These are phyloP conservation scores for Penaeus japonicus DNA, from an alignment of 1,140 invertebrate species.

Conservation along the genomic window DNA sequence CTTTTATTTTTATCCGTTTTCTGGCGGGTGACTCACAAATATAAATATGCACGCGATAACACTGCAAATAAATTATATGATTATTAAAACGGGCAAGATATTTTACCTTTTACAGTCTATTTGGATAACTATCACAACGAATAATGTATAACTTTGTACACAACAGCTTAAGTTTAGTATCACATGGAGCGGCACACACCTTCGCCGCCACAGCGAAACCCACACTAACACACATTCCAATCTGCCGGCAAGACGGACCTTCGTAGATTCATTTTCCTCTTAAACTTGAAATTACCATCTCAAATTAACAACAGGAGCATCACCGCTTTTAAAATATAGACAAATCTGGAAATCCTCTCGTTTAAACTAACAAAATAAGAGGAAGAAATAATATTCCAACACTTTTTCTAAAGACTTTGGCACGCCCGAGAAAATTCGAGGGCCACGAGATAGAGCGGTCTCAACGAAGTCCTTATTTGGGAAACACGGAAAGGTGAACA, in stretches of 20 bases:
- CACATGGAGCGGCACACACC: slow-evolving; percentile 36
- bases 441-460: neutral
- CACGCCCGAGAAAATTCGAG: neutral
- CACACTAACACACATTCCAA: slow-evolving; percentile 50
- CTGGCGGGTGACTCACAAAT: slow-evolving; percentile 30
- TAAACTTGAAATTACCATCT: too few species aligned
- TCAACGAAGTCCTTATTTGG: slow-evolving; percentile 42
- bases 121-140: slow-evolving; percentile 35
- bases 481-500: slow-evolving; percentile 40
- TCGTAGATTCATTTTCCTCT: too few species aligned
- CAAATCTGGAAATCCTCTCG: too few species aligned
- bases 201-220: slow-evolving; percentile 37
- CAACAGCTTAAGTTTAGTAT: slow-evolving; percentile 52
- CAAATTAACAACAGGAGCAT: too few species aligned
- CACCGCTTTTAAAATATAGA: too few species aligned
- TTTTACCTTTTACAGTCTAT: slow-evolving; percentile 47
- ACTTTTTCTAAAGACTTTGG: neutral
- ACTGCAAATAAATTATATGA: neutral
- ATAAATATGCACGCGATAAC: slow-evolving; percentile 17
- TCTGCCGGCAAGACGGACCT: neutral
- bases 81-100: neutral
- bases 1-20: slow-evolving; percentile 49
- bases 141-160: slow-evolving; percentile 33
- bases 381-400: too few species aligned
- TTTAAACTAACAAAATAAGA: too few species aligned